Conservation (phyloP, 2,113 vertebrate genomes). For the Neogobius melanostomus region DNA sequence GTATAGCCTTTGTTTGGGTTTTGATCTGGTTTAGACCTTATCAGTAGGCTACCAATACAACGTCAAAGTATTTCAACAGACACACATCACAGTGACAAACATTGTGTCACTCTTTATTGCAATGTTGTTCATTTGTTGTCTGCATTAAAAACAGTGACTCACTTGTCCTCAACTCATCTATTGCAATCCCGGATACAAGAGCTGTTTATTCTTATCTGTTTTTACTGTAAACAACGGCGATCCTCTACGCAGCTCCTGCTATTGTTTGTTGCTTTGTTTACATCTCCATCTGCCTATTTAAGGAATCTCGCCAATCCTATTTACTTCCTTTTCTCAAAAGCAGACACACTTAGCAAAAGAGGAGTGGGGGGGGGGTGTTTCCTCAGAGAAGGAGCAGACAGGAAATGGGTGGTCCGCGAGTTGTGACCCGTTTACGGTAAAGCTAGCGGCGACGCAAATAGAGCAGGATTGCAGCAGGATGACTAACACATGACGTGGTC, state of each 20-base stretch:
- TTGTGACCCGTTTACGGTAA: conserved; percentile 39
- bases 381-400: conserved; percentile 33
- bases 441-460: conserved; percentile 26
- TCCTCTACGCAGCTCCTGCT: background rate
- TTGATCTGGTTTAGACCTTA: too few species aligned
- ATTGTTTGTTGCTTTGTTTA: background rate
- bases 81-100: too few species aligned
- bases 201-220: too few species aligned
- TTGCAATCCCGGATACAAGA: too few species aligned
- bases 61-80: too few species aligned
- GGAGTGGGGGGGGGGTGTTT: background rate
- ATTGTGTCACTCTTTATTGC: too few species aligned
- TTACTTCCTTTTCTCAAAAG: background rate
- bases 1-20: too few species aligned
- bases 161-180: too few species aligned
- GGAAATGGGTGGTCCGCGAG: conserved; percentile 22
- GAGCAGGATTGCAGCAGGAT: conserved; percentile 40
- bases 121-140: too few species aligned
- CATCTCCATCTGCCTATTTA: background rate
- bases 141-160: too few species aligned
- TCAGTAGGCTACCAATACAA: too few species aligned
- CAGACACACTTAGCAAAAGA: background rate
- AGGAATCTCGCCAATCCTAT: background rate
- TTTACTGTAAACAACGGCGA: background rate
- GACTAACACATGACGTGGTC: conserved; percentile 40